Evolutionary conservation across 2,113 vertebrate species (phyloP).

Genomic region (Melanerpes aurifrons): DNA sequence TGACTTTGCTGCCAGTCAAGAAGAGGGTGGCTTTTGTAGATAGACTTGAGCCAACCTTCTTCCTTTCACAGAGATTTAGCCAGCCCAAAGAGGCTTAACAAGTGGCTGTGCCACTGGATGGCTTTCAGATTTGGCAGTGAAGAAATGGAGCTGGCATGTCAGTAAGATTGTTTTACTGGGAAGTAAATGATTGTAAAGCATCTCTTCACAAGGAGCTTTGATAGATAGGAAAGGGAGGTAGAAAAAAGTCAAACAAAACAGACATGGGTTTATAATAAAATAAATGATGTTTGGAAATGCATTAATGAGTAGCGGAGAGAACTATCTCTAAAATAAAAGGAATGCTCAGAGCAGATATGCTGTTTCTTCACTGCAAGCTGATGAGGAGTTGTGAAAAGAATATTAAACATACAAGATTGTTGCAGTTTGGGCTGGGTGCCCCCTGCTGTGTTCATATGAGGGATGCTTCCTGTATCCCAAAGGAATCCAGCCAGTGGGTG

Average conservation of each 20-base stretch:
- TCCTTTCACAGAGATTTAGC: neutral
- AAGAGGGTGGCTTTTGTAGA: neutral
- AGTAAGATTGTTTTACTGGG: neutral
- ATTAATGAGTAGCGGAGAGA: neutral
- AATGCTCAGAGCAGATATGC: constrained; percentile 49
- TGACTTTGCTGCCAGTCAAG: neutral
- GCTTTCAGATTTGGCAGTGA: neutral
- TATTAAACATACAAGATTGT: constrained; percentile 40
- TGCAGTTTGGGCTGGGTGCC: too few relatives aligned
- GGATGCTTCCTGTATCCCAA: too few relatives aligned
- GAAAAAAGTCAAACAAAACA: constrained; percentile 19
- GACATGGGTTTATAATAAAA: neutral
- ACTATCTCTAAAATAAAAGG: constrained; percentile 49
- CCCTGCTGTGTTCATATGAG: too few relatives aligned
- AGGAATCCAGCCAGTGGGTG: too few relatives aligned
- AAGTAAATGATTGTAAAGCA: neutral
- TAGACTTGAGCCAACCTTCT: neutral
- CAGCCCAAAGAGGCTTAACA: neutral
- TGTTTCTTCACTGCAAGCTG: neutral
- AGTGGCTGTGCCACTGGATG: accelerated
- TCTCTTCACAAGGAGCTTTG: neutral
- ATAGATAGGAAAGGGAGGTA: constrained; percentile 12
- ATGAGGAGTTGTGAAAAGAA: constrained; percentile 12
- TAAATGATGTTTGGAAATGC: constrained; percentile 43
- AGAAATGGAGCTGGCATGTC: neutral